Percentiles rank a stretch among this genome's conserved stretches.
These are phyloP conservation scores for Salpingus planirostris DNA, from an alignment of 2,888 invertebrate species.

Conservation along the genomic window DNA sequence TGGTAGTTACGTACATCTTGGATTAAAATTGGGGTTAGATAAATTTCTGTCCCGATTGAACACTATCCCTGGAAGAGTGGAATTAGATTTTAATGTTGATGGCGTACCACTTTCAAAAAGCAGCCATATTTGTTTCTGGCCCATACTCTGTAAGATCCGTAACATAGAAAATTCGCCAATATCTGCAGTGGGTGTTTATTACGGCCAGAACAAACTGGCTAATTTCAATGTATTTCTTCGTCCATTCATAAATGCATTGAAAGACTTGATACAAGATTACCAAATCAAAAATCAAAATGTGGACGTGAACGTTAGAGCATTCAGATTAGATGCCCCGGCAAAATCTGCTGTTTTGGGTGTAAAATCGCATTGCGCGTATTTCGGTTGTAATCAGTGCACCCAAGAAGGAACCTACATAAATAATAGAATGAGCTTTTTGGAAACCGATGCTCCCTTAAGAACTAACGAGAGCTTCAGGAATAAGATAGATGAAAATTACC, in stretches of 20 bases:
- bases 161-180: neutral
- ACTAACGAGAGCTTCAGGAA: neutral
- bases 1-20: neutral
- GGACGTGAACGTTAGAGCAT: neutral
- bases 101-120: neutral
- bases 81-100: neutral
- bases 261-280: neutral
- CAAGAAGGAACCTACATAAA: neutral
- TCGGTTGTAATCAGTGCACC: neutral
- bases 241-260: neutral
- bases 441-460: neutral
- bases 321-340: neutral
- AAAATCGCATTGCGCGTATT: neutral
- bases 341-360: neutral
- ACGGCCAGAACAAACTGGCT: neutral
- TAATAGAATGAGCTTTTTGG: neutral
- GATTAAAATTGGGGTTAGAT: neutral
- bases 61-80: neutral
- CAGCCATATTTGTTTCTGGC: neutral
- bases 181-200: neutral
- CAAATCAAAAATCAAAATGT: neutral
- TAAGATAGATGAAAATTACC: neutral
- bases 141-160: neutral
- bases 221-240: neutral
- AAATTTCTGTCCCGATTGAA: neutral